phyloP scores from a whole-genome alignment of 2,113 vertebrate genomes.

The Phalacrocorax carbo region DNA sequence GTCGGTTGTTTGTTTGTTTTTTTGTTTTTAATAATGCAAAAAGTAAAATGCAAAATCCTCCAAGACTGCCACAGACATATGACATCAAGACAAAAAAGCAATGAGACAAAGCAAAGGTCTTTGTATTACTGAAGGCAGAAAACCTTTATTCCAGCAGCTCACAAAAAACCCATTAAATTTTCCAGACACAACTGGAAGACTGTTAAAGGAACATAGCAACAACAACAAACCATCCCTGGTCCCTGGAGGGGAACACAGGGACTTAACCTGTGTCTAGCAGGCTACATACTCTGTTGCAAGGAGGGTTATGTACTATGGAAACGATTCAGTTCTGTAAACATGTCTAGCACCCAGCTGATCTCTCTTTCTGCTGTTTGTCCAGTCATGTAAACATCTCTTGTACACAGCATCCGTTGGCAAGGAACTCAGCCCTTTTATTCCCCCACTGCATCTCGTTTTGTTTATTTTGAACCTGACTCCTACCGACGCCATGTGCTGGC shows the following conservation, averaged over 20 bases:
- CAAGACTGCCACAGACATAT: neutral
- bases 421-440: neutral
- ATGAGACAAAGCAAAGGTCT: neutral
- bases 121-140: neutral
- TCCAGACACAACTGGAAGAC: neutral
- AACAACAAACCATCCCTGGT: neutral
- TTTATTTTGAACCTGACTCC: slow-evolving; percentile 16
- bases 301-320: neutral
- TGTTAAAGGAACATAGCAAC: neutral
- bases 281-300: neutral
- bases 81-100: neutral
- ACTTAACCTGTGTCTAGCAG: neutral
- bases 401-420: neutral
- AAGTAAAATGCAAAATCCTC: neutral
- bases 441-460: neutral
- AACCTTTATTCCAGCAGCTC: neutral
- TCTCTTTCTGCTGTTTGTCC: neutral
- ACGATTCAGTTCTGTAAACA: neutral
- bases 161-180: neutral
- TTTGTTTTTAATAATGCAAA: neutral
- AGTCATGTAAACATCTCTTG: neutral
- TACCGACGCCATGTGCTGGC: neutral
- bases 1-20: too few species aligned
- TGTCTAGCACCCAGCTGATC: neutral
- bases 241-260: neutral